Base-by-base conservation (phyloP, 2,888 invertebrate genomes). In the Eudasyphora cyanicolor region DNA sequence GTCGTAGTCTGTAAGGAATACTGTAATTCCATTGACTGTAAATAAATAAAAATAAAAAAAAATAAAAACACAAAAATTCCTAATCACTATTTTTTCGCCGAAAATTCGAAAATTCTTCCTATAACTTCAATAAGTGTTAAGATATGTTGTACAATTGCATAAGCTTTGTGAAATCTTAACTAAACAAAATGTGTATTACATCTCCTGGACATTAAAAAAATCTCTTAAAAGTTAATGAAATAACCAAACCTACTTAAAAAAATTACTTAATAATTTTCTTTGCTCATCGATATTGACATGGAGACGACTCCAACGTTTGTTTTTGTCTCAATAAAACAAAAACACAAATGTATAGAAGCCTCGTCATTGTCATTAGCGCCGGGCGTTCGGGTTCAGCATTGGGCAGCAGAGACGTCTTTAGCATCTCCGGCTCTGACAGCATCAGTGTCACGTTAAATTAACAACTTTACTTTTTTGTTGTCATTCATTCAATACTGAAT, bases 231-330 rank as follows among this genome's bases (percentile, higher is more conserved):
- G n/a, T 12, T 2, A n/a, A 12, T 45, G n/a, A 14, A 45, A n/a
- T 45, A n/a, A 4, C n/a, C n/a, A 3, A 45, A 77, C n/a, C 42
- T 71, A 71, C 67, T 82, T 45, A 71, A 17, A 71, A n/a, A n/a
- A 79, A 73, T 73, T 79, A 82, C 54, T 76, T 75, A 74, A 82
- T 51, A 77, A 82, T 45, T 64, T 27, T 71, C 29, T 49, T 35
- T 24, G 24, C n/a, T 62, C 14, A 49, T 69, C 51, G 32, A 49
- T 73, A 74, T 70, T 62, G 60, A 51, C 67, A 49, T 76, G 21
- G 27, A 24, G 2, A 8, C 2, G 45, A n/a, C 45, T 45, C 4
- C 45, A 14, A 21, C 42, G 70, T 82, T 79, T 69, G 2, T 24
- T 1, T 27, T 45, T 69, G 67, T 45, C n/a, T n/a, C 45, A 45